A percentile compares a stretch with the other conserved stretches of the same genome.
phyloP scores from a whole-genome alignment of 2,888 invertebrate species.

The Oxytorus armatus region DNA sequence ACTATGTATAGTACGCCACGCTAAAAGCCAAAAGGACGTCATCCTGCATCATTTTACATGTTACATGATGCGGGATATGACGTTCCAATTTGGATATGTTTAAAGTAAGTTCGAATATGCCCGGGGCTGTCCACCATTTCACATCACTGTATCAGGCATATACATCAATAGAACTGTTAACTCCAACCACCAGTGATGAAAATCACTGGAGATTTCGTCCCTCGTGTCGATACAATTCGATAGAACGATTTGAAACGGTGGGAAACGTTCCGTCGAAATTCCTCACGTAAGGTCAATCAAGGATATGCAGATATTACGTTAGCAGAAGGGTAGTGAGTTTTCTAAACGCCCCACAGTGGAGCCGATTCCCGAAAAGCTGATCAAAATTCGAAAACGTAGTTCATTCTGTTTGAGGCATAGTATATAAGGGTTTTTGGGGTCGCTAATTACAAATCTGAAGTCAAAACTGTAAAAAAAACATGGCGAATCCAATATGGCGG shows the following conservation, averaged over 20 bases:
- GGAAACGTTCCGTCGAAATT: background rate
- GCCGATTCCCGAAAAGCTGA: too few relatives aligned
- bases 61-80: constrained; percentile 14
- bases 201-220: constrained; percentile 40
- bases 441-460: too few relatives aligned
- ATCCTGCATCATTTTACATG: constrained; percentile 17
- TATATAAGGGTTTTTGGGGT: too few relatives aligned
- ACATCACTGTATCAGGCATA: background rate
- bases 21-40: background rate
- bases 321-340: background rate
- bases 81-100: background rate
- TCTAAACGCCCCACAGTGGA: background rate
- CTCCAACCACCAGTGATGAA: constrained; percentile 30
- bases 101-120: constrained; percentile 2
- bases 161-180: background rate
- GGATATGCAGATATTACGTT: constrained; percentile 26
- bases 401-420: too few relatives aligned
- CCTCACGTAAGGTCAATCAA: constrained; percentile 37
- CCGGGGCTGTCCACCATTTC: constrained; percentile 3
- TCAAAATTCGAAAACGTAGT: too few relatives aligned
- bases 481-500: too few relatives aligned
- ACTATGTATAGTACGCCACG: constrained; percentile 7
- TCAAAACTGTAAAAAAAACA: too few relatives aligned
- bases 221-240: background rate
- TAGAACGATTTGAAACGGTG: constrained; percentile 10